Percentiles rank a stretch among this genome's conserved stretches.
Evolutionary conservation across 2,113 vertebrate genomes (phyloP).

Genomic region (Peromyscus leucopus): DNA sequence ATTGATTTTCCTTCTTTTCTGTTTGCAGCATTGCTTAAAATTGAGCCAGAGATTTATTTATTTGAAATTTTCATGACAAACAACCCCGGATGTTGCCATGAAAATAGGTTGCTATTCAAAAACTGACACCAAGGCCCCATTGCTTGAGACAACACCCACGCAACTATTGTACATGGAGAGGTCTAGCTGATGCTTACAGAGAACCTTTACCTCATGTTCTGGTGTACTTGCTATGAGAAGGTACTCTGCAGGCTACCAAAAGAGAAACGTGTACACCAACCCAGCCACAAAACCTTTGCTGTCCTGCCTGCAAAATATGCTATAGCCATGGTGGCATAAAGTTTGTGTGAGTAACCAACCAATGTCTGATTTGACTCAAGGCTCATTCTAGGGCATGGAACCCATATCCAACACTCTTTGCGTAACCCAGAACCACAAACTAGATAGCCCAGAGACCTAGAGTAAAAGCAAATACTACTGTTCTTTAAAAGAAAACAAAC

Average conservation of each 20-base stretch:
- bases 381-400: not conserved
- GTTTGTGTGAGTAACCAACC: not conserved
- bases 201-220: not conserved
- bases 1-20: not conserved
- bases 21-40: conserved; percentile 30
- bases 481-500: not conserved
- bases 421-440: not conserved
- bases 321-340: too few species aligned
- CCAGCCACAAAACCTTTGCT: not conserved
- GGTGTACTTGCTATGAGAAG: not conserved
- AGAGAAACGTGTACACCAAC: not conserved
- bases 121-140: not conserved
- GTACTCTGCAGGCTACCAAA: not conserved
- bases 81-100: not conserved
- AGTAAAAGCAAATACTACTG: not conserved
- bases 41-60: conserved; percentile 19
- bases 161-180: not conserved
- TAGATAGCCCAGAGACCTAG: not conserved
- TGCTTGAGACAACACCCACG: not conserved
- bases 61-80: not conserved
- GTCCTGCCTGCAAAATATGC: not conserved
- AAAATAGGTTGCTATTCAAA: not conserved
- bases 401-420: too few species aligned
- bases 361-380: not conserved
- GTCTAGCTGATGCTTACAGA: not conserved